These are phyloP conservation scores for Lasioglossum baleicum DNA, from an alignment of 1,140 invertebrate genomes.

Conservation along the genomic window DNA sequence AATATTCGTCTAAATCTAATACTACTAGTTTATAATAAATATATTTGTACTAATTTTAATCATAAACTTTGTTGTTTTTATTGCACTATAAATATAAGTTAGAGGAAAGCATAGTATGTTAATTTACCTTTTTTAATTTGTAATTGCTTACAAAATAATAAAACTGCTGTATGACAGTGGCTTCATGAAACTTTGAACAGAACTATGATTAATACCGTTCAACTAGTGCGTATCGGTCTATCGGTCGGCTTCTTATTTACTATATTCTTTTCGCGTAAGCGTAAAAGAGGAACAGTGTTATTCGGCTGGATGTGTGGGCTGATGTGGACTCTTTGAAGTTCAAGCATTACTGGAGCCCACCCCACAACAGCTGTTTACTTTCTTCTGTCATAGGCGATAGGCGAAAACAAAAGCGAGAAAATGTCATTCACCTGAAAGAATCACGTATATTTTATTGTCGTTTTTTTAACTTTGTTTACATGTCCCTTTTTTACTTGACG, in stretches of 20 bases:
- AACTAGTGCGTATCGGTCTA: no score
- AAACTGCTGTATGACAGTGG: constrained; percentile 61
- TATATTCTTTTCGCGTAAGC: no score
- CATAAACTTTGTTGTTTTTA: constrained; percentile 69
- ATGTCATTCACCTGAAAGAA: constrained; percentile 27
- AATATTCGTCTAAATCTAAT: constrained; percentile 63
- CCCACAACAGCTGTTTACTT: constrained; percentile 27
- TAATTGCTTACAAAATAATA: constrained; percentile 61
- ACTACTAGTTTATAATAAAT: constrained; percentile 66
- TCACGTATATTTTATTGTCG: constrained; percentile 10
- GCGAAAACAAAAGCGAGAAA: constrained; percentile 37
- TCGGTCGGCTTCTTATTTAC: no score
- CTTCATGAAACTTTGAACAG: constrained; percentile 38
- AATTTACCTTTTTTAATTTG: constrained; percentile 62
- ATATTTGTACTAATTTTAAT: constrained; percentile 70
- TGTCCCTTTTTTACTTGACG: neutral
- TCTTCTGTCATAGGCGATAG: constrained; percentile 30
- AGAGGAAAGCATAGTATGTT: constrained; percentile 50
- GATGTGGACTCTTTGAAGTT: constrained; percentile 2
- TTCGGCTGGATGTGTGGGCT: no score
- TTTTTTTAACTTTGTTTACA: constrained; percentile 16
- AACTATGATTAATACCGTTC: constrained; percentile 25
- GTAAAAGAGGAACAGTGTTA: neutral
- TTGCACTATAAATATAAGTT: constrained; percentile 64
- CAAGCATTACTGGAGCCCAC: neutral